Evolutionary conservation across 1,140 invertebrate species (phyloP), one percentile per base, ranked within the genome.

Genomic region (Saccostrea echinata): DNA sequence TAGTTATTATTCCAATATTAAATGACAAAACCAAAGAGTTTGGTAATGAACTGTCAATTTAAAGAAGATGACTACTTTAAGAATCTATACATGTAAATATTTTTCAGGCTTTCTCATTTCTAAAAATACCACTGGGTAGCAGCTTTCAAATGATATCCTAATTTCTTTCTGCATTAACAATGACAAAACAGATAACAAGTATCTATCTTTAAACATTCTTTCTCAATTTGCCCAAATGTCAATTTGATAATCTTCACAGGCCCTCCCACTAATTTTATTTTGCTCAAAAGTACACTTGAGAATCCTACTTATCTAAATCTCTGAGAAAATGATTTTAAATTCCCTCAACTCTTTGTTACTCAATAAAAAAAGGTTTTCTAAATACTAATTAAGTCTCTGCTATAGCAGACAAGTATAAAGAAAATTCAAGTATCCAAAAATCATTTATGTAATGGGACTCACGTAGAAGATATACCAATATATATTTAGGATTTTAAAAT

Each of bases 341-440:
- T 16, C 16, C 27, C 68, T 76, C 68, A 16, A 12, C 30, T 76
- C 27, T 76, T 30, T 76, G 3, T 76, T 16, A 76, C 11, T 3
- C 18, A 76, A 30, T 16, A 27, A 76, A 76, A 30, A 33, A 30
- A 30, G 68, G 68, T 76, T 76, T 76, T 33, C 68, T 30, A 76
- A 33, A 30, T 27, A 76, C 9, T 33, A 76, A 76, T 76, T 76
- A 24, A 68, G 27, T 68, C 64, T 30, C 12, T 30, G 12, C 68
- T 30, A 11, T 27, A 18, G 55, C n/a, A 61, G 68, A 76, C 30
- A 16, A 0, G 68, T 30, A 30, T 30, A 76, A 33, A 76, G 68
- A 76, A 76, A 43, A 76, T 30, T 33, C 68, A 76, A 76, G 68
- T 76, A 30, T 76, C 68, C 12, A 76, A 76, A 61, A 76, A 27